phyloP scores from a whole-genome alignment of 2,888 invertebrate species.

The Gastracanthus pulcherrimus region DNA sequence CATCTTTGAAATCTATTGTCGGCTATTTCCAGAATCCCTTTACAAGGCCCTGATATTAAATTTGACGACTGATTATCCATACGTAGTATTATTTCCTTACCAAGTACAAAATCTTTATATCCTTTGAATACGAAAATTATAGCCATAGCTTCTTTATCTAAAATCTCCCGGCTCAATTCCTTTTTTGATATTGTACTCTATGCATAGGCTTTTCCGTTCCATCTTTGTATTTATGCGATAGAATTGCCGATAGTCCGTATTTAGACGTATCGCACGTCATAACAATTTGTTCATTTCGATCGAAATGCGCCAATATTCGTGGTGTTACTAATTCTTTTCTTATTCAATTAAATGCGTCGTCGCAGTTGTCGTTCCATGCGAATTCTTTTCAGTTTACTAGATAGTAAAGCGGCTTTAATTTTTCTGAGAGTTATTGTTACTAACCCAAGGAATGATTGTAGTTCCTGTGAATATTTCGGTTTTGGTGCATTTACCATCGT shows the following conservation, averaged over 20 bases:
- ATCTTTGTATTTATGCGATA: neutral
- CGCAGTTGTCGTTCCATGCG: neutral
- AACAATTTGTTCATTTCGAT: neutral
- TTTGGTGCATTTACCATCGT: neutral
- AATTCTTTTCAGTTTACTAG: neutral
- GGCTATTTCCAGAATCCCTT: conserved; percentile 48
- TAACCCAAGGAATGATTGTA: neutral
- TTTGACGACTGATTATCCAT: conserved; percentile 52
- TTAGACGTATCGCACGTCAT: neutral
- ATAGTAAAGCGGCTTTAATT: conserved; percentile 2
- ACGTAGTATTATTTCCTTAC: conserved; percentile 38
- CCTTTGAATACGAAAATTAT: conserved; percentile 56
- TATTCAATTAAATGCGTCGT: neutral
- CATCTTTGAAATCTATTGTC: conserved; percentile 53
- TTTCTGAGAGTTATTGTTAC: neutral
- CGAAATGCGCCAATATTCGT: neutral
- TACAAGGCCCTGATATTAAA: conserved; percentile 36
- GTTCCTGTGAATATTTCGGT: neutral
- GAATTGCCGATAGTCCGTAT: neutral
- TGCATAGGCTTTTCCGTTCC: conserved; percentile 39
- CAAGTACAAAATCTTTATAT: conserved; percentile 51
- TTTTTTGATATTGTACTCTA: conserved; percentile 52
- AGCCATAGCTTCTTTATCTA: conserved; percentile 56
- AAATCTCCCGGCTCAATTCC: conserved; percentile 47
- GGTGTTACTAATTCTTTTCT: conserved; percentile 6